Evolutionary conservation across 2,113 vertebrate genomes (phyloP).

Genomic region (Grantiella picta): DNA sequence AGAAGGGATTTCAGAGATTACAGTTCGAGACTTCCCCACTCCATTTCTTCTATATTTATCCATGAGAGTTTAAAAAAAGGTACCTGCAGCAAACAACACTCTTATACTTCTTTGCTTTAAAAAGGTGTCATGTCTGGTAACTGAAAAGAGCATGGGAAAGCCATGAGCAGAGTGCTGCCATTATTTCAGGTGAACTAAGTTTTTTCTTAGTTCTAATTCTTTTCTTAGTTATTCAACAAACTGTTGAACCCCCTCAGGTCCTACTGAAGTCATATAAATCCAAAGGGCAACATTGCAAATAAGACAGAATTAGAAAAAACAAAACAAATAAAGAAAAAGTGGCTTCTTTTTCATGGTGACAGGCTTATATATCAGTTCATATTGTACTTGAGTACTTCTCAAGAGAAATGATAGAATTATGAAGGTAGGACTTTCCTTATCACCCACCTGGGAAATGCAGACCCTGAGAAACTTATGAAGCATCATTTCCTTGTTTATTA

Average conservation of each 20-base stretch:
- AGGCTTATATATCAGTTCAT: background rate
- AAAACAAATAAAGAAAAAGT: background rate
- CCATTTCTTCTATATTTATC: background rate
- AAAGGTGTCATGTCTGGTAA: background rate
- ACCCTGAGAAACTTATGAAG: background rate
- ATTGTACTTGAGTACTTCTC: background rate
- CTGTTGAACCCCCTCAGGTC: background rate
- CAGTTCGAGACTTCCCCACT: background rate
- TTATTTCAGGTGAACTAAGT: background rate
- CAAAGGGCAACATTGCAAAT: background rate
- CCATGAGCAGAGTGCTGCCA: background rate
- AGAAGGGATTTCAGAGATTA: background rate
- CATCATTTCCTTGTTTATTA: background rate
- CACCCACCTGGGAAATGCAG: background rate
- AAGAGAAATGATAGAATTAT: background rate
- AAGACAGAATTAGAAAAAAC: background rate
- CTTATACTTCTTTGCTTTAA: background rate
- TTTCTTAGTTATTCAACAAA: background rate
- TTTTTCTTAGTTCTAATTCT: background rate
- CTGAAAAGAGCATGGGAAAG: background rate
- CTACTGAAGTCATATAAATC: background rate
- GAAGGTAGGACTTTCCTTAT: background rate
- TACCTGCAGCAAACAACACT: background rate
- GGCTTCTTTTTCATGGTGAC: background rate
- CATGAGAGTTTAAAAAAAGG: background rate